Base-by-base conservation (phyloP, 2,888 invertebrate genomes). In the Caenorhabditis panamensis region DNA sequence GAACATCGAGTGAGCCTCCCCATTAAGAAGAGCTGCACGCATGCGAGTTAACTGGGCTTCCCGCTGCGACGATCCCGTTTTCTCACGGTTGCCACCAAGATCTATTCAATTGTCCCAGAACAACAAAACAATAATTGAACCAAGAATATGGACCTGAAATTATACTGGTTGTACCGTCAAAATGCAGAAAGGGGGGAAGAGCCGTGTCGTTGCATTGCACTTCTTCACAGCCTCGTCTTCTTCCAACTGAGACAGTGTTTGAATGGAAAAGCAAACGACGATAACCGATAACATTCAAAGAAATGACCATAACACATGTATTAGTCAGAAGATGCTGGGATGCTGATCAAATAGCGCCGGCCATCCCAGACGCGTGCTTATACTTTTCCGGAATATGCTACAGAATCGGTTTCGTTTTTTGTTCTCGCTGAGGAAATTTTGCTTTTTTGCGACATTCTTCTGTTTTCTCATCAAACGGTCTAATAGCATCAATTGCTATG, bases 271-370 rank as follows among this genome's bases (percentile, higher is more conserved):
- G 68, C 54, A 68, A 67, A 63, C 68, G 75, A 75, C 31, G 68
- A 68, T 31, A 31, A 31, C 31, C 41, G 41, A 41, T 56, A 54
- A 56, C 76, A 76, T 76, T 76, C 69, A 58, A 63, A 51, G 77
- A 64, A 77, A 69, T 78, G 71, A 78, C 78, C 78, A 78, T 71
- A 78, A 78, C 78, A 78, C 71, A 68, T 71, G 71, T 71, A 69
- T 71, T 78, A 71, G 78, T 78, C 71, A 54, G 59, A 68, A 76
- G 18, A 67, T 53, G 75, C 49, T 54, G 31, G 68, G 49, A 68
- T 66, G 51, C 69, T 78, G 78, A 64, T 78, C 78, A 78, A 78
- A 78, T 78, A 78, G 53, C 13, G 51, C n/a, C 64, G 51, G 20
- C 51, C 69, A 71, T 71, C 71, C 16, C 64, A 41, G 44, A 63